Evolutionary conservation across 2,113 vertebrate species (phyloP).

Genomic region (Caloenas nicobarica): DNA sequence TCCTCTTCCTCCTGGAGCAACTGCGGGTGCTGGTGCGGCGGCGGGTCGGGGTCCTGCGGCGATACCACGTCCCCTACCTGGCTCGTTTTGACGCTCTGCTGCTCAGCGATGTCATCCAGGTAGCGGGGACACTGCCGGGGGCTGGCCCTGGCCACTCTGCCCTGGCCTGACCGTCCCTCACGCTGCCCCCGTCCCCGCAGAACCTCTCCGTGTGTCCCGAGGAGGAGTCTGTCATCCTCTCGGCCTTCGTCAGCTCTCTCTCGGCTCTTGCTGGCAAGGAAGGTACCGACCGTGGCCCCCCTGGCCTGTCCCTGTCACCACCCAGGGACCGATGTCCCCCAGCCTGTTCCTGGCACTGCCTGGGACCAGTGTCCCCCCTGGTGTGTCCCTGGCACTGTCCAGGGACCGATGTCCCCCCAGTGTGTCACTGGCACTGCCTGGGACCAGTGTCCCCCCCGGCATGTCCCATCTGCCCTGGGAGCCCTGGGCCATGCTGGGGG

Average conservation of each 20-base stretch:
- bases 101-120: slow-evolving; percentile 92
- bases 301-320: neutral
- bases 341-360: too few relatives aligned
- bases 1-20: slow-evolving; percentile 86
- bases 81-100: slow-evolving; percentile 88
- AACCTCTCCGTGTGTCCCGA: slow-evolving; percentile 93
- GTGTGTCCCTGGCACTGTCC: too few relatives aligned
- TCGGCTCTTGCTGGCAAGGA: slow-evolving; percentile 85
- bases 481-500: neutral
- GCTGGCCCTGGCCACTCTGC: neutral
- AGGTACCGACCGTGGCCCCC: slow-evolving; percentile 66
- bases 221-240: slow-evolving; percentile 92
- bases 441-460: too few relatives aligned
- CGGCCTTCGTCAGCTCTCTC: slow-evolving; percentile 88
- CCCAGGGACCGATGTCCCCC: neutral
- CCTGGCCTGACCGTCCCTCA: neutral
- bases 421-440: too few relatives aligned
- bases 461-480: neutral
- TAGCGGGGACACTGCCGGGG: slow-evolving; percentile 8
- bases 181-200: slow-evolving; percentile 49
- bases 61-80: slow-evolving; percentile 89
- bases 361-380: too few relatives aligned
- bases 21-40: slow-evolving; percentile 75
- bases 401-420: too few relatives aligned
- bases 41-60: slow-evolving; percentile 75